These are phyloP conservation scores for Heliconius ismenius DNA, from an alignment of 2,888 invertebrate species.

Conservation along the genomic window DNA sequence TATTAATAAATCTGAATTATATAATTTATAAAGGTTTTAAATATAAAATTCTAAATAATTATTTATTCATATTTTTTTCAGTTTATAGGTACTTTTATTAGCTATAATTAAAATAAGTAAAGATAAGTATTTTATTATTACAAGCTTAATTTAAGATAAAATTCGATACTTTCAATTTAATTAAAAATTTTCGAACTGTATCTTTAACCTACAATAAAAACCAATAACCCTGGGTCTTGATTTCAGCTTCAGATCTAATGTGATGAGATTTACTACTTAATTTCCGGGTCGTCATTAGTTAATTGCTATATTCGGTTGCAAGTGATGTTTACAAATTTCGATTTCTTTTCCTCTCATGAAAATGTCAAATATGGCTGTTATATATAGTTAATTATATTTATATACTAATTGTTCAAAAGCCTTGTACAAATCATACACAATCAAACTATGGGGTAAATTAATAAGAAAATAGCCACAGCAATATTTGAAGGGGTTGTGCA, in stretches of 20 bases:
- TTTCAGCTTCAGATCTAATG: constrained; percentile 41
- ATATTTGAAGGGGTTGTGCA: too few species aligned
- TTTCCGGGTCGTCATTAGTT: constrained; percentile 62
- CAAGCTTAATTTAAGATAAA: not conserved
- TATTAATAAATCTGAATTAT: not conserved
- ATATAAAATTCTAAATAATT: too few species aligned
- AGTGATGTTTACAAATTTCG: constrained; percentile 24
- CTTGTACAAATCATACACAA: too few species aligned
- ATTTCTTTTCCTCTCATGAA: not conserved
- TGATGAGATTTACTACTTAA: constrained; percentile 62
- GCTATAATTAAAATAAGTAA: too few species aligned
- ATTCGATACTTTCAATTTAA: not conserved
- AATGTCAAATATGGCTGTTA: too few species aligned
- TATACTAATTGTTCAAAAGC: too few species aligned
- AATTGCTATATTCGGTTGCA: constrained; percentile 48
- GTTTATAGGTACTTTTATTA: too few species aligned
- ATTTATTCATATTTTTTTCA: too few species aligned
- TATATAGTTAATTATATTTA: too few species aligned
- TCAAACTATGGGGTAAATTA: too few species aligned
- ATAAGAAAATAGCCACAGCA: too few species aligned
- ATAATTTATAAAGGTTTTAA: too few species aligned
- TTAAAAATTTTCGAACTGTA: not conserved
- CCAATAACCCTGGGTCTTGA: constrained; percentile 34
- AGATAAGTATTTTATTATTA: not conserved
- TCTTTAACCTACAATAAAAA: not conserved